These are phyloP conservation scores for Thera obeliscata DNA, from an alignment of 2,888 invertebrate genomes.

Conservation along the genomic window DNA sequence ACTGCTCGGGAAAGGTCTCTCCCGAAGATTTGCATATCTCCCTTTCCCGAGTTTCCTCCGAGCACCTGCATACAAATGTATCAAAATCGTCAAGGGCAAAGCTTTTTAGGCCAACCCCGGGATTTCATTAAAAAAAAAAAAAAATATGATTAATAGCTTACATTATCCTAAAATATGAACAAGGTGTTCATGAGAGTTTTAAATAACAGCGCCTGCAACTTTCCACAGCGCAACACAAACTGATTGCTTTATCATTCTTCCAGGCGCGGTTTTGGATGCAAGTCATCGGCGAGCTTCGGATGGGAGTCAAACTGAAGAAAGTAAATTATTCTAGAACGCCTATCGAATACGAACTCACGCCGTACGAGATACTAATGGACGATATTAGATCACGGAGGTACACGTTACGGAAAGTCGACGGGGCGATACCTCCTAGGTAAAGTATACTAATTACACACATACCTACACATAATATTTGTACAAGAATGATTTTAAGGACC, in stretches of 20 bases:
- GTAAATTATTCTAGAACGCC: slow-evolving; percentile 89
- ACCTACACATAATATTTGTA: too few relatives aligned
- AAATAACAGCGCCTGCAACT: slow-evolving; percentile 19
- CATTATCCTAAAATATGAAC: too few relatives aligned
- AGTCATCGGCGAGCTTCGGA: slow-evolving; percentile 95
- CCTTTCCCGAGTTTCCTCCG: too few relatives aligned
- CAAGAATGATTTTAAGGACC: too few relatives aligned
- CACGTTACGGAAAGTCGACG: slow-evolving; percentile 94
- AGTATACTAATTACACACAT: too few relatives aligned
- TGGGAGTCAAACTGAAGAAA: slow-evolving; percentile 97
- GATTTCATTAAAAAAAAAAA: too few relatives aligned
- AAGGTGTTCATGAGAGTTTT: background rate
- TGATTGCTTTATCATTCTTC: slow-evolving; percentile 48
- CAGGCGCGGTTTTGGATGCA: slow-evolving; percentile 98
- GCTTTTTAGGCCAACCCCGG: too few relatives aligned
- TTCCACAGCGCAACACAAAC: slow-evolving; percentile 51
- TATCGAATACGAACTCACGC: slow-evolving; percentile 96
- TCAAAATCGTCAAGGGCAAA: too few relatives aligned
- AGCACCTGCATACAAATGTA: too few relatives aligned
- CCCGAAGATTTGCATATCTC: too few relatives aligned
- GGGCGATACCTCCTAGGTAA: slow-evolving; percentile 87
- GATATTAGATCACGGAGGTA: slow-evolving; percentile 96
- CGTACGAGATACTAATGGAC: slow-evolving; percentile 98
- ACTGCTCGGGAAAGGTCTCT: too few relatives aligned
- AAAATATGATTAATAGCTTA: too few relatives aligned